Evolutionary conservation across 1,140 invertebrate genomes (phyloP).

Genomic region (Caenorhabditis inopinata): DNA sequence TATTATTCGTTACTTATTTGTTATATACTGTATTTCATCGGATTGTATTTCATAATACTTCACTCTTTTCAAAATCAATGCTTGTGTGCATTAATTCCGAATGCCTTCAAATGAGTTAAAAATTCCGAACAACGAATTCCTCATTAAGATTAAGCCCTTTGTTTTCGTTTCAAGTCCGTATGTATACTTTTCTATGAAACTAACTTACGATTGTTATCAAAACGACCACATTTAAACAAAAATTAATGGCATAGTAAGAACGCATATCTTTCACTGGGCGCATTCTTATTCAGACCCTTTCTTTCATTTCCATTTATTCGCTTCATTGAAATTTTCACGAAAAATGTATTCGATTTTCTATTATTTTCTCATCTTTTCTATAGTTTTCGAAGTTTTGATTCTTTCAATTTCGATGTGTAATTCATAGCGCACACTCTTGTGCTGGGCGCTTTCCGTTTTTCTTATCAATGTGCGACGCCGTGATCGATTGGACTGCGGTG

Average conservation of each 20-base stretch:
- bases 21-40: no score
- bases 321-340: background rate
- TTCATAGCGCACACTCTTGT: constrained; percentile 2
- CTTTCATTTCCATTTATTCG: background rate
- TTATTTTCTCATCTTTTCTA: background rate
- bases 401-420: background rate
- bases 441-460: background rate
- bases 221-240: background rate
- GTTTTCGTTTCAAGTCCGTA: no score
- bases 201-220: background rate
- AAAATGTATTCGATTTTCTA: background rate
- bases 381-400: background rate
- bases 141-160: no score
- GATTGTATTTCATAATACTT: background rate
- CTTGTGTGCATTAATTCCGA: no score
- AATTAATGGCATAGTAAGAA: background rate
- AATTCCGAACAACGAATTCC: no score
- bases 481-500: constrained; percentile 1
- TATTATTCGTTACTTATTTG: background rate
- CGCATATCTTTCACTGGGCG: background rate
- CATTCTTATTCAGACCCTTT: background rate
- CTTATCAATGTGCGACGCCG: background rate
- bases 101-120: no score
- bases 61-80: background rate
- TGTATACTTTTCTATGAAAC: background rate